A percentile compares a stretch with the other conserved stretches of the same genome.
phyloP scores from a whole-genome alignment of 1,140 invertebrate species.

The Laupala kohalensis region DNA sequence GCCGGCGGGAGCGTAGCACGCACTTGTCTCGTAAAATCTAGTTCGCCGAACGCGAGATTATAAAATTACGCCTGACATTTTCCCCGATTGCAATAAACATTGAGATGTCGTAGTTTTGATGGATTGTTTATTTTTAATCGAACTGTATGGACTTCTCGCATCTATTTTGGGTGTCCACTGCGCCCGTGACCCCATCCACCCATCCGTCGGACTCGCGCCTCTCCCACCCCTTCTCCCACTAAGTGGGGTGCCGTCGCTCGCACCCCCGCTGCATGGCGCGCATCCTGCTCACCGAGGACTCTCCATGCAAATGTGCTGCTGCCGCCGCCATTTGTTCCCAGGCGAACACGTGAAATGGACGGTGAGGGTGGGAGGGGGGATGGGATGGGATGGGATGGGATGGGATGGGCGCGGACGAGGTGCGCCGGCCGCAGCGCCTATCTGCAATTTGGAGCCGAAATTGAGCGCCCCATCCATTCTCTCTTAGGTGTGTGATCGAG shows the following conservation, averaged over 20 bases:
- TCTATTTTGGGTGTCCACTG: background rate
- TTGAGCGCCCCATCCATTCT: background rate
- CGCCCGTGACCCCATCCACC: background rate
- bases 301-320: too few relatives aligned
- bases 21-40: constrained; percentile 5
- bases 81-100: constrained; percentile 11
- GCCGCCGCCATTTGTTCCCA: too few relatives aligned
- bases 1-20: background rate
- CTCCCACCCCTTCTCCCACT: background rate
- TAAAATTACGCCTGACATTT: constrained; percentile 12
- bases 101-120: constrained; percentile 9
- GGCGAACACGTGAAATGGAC: too few relatives aligned
- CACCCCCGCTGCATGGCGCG: too few relatives aligned
- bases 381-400: too few relatives aligned
- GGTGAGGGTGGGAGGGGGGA: too few relatives aligned
- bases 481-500: background rate
- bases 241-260: background rate
- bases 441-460: background rate
- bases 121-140: constrained; percentile 12
- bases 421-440: background rate
- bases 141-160: background rate
- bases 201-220: background rate
- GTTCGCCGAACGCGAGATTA: constrained; percentile 7
- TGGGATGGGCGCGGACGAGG: background rate
- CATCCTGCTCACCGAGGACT: too few relatives aligned